Base-by-base conservation (phyloP, 2,888 invertebrate species). In the Cephalotes varians region DNA sequence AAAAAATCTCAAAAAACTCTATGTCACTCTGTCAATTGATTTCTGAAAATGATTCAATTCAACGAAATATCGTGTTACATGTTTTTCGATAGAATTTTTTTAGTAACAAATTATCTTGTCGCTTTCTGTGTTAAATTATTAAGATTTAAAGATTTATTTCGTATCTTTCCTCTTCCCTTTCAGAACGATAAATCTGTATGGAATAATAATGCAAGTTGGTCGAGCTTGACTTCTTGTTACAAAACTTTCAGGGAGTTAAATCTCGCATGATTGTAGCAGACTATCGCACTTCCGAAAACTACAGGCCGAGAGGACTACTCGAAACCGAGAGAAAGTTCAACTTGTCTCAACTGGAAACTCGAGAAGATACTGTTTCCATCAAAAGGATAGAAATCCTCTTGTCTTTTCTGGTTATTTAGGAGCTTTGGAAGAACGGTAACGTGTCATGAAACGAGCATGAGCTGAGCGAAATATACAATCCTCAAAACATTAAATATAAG, bases 211-310 rank as follows among this genome's bases (percentile, higher is more conserved):
- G 18, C 9, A 49, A 74, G n/a, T 31, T 54, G 15, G 1, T 67
- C 15, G 31, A 37, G 69, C 21, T 67, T 54, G 69, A 69, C 21
- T 40, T 69, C 54, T 54, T 54, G 69, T 77, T 77, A 69, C 6
- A 69, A 31, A 54, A 77, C 28, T 54, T 54, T 40, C 31, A 10
- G 31, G 18, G 69, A 77, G 54, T 69, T 77, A 69, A 77, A 77
- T 77, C 54, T 54, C 40, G 77, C 67, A 34, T 76, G 51, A 69
- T 77, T 54, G 54, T 56, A 56, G 12, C 77, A 56, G 54, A 69
- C 54, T 31, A 31, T 69, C 54, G 40, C 31, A 69, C 40, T 71
- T 79, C 71, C 56, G 44, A 77, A 56, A 56, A 62, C n/a, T n/a
- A n/a, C n/a, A n/a, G n/a, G n/a, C n/a, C n/a, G n/a, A n/a, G n/a